These are phyloP conservation scores for Bombylius major DNA, from an alignment of 2,888 invertebrate species.

Conservation along the genomic window DNA sequence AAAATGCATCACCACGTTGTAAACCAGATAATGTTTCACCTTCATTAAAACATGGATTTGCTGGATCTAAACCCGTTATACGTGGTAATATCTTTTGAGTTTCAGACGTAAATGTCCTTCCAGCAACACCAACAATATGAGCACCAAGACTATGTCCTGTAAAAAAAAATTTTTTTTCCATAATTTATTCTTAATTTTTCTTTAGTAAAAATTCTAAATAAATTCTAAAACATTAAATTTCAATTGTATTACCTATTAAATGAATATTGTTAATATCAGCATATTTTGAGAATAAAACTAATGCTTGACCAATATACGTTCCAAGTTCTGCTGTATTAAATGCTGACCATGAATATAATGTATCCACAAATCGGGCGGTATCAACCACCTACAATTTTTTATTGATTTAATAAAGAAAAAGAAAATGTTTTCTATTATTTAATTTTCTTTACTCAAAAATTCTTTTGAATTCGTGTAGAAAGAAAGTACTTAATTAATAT, in stretches of 20 bases:
- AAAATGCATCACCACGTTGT: slow-evolving; percentile 25
- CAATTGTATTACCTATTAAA: slow-evolving; percentile 23
- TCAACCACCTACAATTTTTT: slow-evolving; percentile 25
- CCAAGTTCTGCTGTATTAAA: slow-evolving; percentile 34
- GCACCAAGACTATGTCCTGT: slow-evolving; percentile 33
- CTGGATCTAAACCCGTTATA: slow-evolving; percentile 33
- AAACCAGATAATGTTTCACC: slow-evolving; percentile 24
- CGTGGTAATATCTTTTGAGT: slow-evolving; percentile 25
- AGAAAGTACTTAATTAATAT: background rate
- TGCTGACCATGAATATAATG: slow-evolving; percentile 33
- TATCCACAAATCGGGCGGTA: slow-evolving; percentile 28
- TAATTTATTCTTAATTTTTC: too few relatives aligned
- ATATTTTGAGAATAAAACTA: slow-evolving; percentile 24
- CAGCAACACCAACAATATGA: slow-evolving; percentile 30
- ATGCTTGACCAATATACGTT: slow-evolving; percentile 24
- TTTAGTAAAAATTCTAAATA: background rate
- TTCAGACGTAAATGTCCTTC: slow-evolving; percentile 22
- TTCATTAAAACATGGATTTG: slow-evolving; percentile 31
- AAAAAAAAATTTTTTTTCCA: background rate
- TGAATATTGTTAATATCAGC: slow-evolving; percentile 27
- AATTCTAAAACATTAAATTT: background rate
- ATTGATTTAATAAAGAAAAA: background rate
- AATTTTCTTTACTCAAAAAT: too few relatives aligned
- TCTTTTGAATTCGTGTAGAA: background rate
- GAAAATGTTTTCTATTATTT: background rate